Percentiles rank a stretch among this genome's conserved stretches.
These are phyloP conservation scores for Budorcas taxicolor DNA, from an alignment of 2,113 vertebrate species.

Conservation along the genomic window DNA sequence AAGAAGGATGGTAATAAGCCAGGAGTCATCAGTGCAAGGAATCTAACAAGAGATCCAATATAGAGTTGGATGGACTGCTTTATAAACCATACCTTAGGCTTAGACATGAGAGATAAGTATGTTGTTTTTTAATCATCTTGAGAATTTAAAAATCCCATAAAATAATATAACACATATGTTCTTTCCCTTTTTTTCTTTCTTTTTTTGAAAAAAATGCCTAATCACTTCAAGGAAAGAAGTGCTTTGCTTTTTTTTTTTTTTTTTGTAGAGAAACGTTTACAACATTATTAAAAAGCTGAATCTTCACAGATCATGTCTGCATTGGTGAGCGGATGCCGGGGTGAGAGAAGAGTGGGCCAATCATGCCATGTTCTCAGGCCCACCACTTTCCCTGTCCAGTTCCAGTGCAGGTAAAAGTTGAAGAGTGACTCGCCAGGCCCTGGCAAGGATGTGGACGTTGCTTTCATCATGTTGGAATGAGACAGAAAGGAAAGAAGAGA, in stretches of 20 bases:
- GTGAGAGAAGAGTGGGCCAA: background rate
- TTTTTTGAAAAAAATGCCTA: background rate
- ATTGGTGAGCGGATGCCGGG: background rate
- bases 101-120: background rate
- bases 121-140: background rate
- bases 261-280: background rate
- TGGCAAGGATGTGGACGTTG: background rate
- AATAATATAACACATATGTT: background rate
- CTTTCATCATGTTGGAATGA: background rate
- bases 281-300: background rate
- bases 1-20: background rate
- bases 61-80: background rate
- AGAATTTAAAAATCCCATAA: background rate
- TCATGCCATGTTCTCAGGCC: background rate
- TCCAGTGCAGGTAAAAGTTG: background rate
- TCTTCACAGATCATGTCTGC: background rate
- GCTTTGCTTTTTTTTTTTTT: background rate
- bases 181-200: background rate
- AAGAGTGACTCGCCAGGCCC: background rate
- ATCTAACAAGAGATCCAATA: background rate
- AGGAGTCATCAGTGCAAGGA: background rate
- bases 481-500: background rate
- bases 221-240: background rate
- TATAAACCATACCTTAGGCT: background rate
- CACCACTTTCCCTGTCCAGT: background rate